These are phyloP conservation scores for Myiagra hebetior DNA, from an alignment of 2,113 vertebrate species.

Conservation along the genomic window DNA sequence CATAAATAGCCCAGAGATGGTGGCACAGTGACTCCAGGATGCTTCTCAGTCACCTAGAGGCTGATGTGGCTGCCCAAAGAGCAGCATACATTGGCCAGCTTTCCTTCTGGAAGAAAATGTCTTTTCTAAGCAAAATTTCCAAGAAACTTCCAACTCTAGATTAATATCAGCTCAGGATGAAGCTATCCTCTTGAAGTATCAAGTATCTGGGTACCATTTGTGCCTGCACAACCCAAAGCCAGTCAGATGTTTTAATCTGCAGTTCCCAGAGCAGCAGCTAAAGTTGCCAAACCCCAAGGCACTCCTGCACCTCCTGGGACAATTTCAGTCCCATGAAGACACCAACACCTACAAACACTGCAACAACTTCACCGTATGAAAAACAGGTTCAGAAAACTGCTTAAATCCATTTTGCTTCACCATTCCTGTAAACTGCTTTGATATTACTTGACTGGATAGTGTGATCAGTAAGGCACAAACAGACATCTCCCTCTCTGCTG, in stretches of 20 bases:
- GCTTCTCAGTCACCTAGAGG: neutral
- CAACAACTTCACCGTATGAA: neutral
- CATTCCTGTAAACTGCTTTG: neutral
- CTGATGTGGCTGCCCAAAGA: neutral
- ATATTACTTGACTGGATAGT: neutral
- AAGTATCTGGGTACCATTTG: neutral
- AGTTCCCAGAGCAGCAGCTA: neutral
- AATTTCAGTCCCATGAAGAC: neutral
- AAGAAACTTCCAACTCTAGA: neutral
- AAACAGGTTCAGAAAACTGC: neutral
- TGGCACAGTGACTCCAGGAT: accelerated
- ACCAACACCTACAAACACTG: neutral
- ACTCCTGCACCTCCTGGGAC: neutral
- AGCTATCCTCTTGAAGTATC: neutral
- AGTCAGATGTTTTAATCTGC: neutral
- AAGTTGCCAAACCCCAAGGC: neutral
- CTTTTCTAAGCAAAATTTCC: neutral
- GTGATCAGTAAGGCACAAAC: neutral
- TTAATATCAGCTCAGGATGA: neutral
- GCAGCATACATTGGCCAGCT: neutral
- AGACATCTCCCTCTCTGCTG: accelerated
- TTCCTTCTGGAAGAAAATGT: neutral
- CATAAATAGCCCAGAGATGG: accelerated
- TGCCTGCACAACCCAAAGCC: neutral
- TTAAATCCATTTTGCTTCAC: neutral